Evolutionary conservation across 2,113 vertebrate genomes (phyloP).

Genomic region (Pomatostomus ruficeps): DNA sequence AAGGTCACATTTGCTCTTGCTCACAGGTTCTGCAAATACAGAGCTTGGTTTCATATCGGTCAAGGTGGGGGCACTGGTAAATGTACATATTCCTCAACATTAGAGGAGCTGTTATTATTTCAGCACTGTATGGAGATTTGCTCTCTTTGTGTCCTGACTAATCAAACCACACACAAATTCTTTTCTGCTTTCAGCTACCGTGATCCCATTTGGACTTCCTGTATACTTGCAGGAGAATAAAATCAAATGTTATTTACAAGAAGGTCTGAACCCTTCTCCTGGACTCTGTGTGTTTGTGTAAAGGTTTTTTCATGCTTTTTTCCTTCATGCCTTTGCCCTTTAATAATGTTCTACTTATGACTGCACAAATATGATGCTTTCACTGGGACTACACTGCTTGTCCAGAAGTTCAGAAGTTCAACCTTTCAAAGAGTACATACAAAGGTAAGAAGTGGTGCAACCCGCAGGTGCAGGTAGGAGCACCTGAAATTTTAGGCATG

Average conservation of each 20-base stretch:
- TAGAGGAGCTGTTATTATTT: neutral
- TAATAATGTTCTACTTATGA: neutral
- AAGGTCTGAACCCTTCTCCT: neutral
- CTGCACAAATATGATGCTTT: neutral
- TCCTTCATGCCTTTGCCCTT: neutral
- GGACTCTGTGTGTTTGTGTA: neutral
- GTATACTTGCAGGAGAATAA: neutral
- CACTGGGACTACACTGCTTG: neutral
- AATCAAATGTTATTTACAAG: neutral
- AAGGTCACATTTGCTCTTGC: neutral
- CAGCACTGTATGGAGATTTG: neutral
- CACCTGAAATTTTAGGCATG: neutral
- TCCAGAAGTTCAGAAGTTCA: neutral
- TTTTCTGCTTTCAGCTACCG: neutral
- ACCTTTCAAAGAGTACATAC: neutral
- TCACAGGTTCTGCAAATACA: neutral
- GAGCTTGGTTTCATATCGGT: neutral
- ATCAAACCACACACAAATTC: neutral
- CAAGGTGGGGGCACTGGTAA: neutral
- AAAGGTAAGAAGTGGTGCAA: neutral
- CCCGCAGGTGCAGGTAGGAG: neutral
- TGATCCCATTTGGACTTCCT: neutral
- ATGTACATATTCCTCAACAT: neutral
- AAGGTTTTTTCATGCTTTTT: neutral
- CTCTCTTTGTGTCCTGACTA: neutral